Evolutionary conservation across 2,797 vertebrate species (phyloP), one percentile per base, ranked within the genome.

Genomic region (Xerus rutilus): DNA sequence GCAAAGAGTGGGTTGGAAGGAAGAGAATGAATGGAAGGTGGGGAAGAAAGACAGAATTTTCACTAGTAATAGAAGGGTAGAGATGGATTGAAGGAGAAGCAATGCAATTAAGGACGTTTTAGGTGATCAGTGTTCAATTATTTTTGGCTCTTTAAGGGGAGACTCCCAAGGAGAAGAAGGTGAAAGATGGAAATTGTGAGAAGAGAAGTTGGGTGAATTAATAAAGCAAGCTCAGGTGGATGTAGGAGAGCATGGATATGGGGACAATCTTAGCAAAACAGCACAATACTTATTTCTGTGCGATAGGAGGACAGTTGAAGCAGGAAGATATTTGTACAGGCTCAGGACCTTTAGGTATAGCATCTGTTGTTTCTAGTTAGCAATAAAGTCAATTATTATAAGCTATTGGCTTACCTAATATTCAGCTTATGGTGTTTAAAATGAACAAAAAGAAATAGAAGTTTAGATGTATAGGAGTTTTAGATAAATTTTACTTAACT

Each of bases 401-500:
- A 65, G 6, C 52, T 64, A 4, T 64, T 49, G 45, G 15, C 7
- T 25, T 59, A 73, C 47, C 54, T 95, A 14, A 39, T 47, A 35
- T 23, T 77, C 64, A 74, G 57, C 25, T 73, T 92, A 62, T 35
- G 54, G 30, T 78, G 6, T 89, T 93, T 57, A 89, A 86, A 89
- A 86, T 67, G 76, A 96, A 62, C 83, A 59, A 2, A 70, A 65
- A 59, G 65, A 89, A 91, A 43, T 20, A 43, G n/a, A 73, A 85
- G 7, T 92, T 93, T 47, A 9, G 5, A 45, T 35, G 35, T 28
- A 70, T 25, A n/a, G 30, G n/a, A 49, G 1, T 57, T 94, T 81
- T 81, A 89, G 43, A 69, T 89, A 30, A 86, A 52, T 28, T 87
- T 87, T 52, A 21, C 32, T 49, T 84, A 47, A 81, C 82, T 96